Evolutionary conservation across 35 echinoderm and acorn worm genomes (phyloP), one percentile per base, ranked within the genome.

Genomic region (Stichopus chloronotus): DNA sequence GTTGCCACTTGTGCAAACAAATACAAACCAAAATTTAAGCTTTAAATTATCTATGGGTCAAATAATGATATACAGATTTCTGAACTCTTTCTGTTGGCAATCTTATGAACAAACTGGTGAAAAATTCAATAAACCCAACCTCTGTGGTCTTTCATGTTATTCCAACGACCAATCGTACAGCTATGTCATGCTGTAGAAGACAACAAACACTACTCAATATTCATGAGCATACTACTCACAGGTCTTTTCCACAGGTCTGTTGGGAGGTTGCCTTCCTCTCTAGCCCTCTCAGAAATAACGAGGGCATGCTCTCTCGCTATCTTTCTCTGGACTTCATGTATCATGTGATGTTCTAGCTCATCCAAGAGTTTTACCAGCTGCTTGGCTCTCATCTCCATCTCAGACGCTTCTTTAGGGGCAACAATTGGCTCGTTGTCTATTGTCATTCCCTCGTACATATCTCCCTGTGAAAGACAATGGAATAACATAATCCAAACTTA

Each of bases 171-270:
- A 43, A 43, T 43, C 30, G 3, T 43, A 43, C 30, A 43, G 30
- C 30, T 43, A 43, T 43, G 3, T 43, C 30, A 43, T 43, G 30
- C 30, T 43, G 30, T 43, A 43, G 30, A 3, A 43, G 30, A 43
- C 30, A 3, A 43, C 30, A 43, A 43, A 43, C 30, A 43, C 30
- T 72, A 2, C 4, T 72, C 1, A 21, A 72, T 72, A 72, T 21
- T 16, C 69, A 72, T 72, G 69, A 16, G 69, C 30, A 43, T 43
- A 72, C 7, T 8, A 90, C 97, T 95, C 78, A 99, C 97, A 25
- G 95, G 97, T 94, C 87, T 99, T 86, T 99, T 99, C 97, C 97
- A 99, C 2, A 99, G 79, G 76, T 99, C 97, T 4, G 95, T 95
- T 2, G 97, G 97, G 25, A 99, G 91, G 78, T 96, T 99, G 0